Evolutionary conservation across 2,888 invertebrate species (phyloP).

Genomic region (Chymomyza fuscimana): DNA sequence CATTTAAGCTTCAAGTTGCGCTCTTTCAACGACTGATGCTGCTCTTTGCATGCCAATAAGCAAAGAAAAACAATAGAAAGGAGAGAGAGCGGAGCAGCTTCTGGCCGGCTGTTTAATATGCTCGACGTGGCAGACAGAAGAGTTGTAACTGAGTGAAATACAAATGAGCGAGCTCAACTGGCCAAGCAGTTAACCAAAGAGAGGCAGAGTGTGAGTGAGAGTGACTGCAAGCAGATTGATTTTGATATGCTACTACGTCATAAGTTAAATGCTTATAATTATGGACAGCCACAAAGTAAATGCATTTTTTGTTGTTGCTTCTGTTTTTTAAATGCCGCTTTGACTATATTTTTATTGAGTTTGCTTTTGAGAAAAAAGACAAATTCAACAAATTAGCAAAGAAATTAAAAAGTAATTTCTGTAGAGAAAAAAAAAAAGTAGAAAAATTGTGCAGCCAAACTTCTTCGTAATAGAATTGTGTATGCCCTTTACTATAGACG

Average conservation of each 20-base stretch:
- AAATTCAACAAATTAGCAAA: slow-evolving; percentile 55
- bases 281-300: neutral
- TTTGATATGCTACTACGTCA: neutral
- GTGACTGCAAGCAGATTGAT: neutral
- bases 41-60: slow-evolving; percentile 69
- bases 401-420: slow-evolving; percentile 73
- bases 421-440: slow-evolving; percentile 21
- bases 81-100: neutral
- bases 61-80: slow-evolving; percentile 3
- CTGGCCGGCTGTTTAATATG: slow-evolving; percentile 56
- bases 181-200: neutral
- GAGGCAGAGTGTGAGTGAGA: neutral
- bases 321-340: neutral
- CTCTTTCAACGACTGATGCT: slow-evolving; percentile 19
- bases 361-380: slow-evolving; percentile 2
- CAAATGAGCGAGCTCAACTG: slow-evolving; percentile 55
- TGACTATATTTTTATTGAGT: neutral
- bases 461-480: too few species aligned
- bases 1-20: slow-evolving; percentile 52
- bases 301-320: neutral
- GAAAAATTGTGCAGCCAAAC: slow-evolving; percentile 1
- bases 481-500: too few species aligned
- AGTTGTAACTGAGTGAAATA: slow-evolving; percentile 61
- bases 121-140: slow-evolving; percentile 54
- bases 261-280: neutral